Evolutionary conservation across 2,113 vertebrate genomes (phyloP).

Genomic region (Hyperopisus bebe): DNA sequence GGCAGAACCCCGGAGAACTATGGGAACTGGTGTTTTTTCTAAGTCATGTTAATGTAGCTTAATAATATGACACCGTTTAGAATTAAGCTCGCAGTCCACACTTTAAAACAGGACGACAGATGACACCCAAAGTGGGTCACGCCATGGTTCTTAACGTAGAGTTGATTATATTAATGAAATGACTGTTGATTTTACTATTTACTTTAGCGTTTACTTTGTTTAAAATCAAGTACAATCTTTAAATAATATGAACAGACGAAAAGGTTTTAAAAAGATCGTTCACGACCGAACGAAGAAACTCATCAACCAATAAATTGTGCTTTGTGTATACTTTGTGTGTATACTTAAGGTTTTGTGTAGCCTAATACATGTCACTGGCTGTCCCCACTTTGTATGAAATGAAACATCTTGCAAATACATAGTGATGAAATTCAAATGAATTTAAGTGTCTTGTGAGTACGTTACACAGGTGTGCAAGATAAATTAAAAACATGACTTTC

Average conservation of each 20-base stretch:
- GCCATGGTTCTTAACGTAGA: not conserved
- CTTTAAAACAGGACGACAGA: not conserved
- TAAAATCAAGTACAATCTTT: not conserved
- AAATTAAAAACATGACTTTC: not conserved
- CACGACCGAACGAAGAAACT: not conserved
- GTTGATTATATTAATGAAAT: not conserved
- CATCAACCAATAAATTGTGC: not conserved
- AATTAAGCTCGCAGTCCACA: not conserved
- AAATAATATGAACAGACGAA: not conserved
- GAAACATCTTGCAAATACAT: not conserved
- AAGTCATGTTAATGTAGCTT: not conserved
- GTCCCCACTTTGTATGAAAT: not conserved
- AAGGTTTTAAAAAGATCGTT: not conserved
- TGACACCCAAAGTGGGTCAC: not conserved
- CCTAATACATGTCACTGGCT: not conserved
- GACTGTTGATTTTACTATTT: not conserved
- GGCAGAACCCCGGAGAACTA: accelerated
- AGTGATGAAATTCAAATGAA: not conserved
- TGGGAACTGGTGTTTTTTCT: slow-evolving; percentile 52
- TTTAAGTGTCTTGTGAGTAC: not conserved
- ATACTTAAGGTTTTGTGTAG: not conserved
- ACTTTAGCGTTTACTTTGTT: not conserved
- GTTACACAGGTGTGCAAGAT: not conserved
- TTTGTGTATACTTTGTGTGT: not conserved
- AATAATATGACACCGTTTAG: not conserved